A percentile compares a stretch with the other conserved stretches of the same genome.
Conservation (phyloP, 2,888 invertebrate species). For the Rhagonycha fulva region DNA sequence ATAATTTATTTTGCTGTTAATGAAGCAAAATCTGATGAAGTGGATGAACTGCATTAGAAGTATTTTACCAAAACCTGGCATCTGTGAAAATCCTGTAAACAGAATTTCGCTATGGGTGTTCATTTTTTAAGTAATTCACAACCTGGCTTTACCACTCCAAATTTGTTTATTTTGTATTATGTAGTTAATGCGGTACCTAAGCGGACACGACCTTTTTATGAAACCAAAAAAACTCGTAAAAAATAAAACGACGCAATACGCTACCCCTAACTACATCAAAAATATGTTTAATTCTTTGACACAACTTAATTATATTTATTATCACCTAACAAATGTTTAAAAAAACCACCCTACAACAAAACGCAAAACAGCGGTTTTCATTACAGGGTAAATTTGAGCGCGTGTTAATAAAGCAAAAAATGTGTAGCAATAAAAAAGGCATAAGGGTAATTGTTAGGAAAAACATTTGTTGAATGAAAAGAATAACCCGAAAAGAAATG, state of each 20-base stretch:
- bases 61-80: no score
- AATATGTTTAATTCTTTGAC: neutral
- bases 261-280: neutral
- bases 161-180: neutral
- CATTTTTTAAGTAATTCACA: neutral
- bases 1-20: no score
- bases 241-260: neutral
- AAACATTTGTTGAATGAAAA: neutral
- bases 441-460: neutral
- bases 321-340: neutral
- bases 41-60: no score
- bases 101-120: neutral
- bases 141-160: neutral
- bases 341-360: neutral
- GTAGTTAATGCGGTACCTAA: neutral
- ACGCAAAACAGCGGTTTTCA: neutral
- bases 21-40: no score
- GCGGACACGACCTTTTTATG: neutral
- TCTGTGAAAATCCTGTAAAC: no score
- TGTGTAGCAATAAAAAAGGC: neutral
- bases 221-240: neutral
- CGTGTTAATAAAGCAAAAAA: neutral
- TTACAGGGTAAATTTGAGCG: neutral
- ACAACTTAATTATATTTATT: neutral
- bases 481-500: slow-evolving; percentile 7